A percentile compares a stretch with the other conserved stretches of the same genome.
phyloP scores from a whole-genome alignment of 2,888 invertebrate species.

The Thera britannica region DNA sequence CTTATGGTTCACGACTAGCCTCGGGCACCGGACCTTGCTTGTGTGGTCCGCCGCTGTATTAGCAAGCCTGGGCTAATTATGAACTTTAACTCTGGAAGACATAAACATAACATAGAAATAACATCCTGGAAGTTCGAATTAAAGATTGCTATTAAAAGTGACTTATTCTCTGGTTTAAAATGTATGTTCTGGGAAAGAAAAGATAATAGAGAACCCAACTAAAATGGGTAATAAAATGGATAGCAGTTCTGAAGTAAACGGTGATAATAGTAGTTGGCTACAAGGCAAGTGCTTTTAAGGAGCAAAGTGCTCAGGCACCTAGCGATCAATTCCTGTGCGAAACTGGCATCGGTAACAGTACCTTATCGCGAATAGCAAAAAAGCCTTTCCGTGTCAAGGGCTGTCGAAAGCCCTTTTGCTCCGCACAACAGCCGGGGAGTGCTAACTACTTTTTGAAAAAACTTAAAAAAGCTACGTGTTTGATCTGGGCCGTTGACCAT shows the following conservation, averaged over 20 bases:
- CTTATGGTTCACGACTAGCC: constrained; percentile 78
- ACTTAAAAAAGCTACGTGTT: constrained; percentile 11
- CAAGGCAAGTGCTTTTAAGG: constrained; percentile 62
- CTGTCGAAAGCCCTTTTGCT: constrained; percentile 77
- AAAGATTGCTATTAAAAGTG: neutral
- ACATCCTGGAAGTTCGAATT: neutral
- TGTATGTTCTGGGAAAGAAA: neutral
- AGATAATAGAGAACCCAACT: constrained; percentile 22
- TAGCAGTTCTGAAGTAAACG: constrained; percentile 38
- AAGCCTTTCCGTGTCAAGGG: constrained; percentile 81
- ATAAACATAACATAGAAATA: constrained; percentile 22
- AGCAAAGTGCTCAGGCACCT: constrained; percentile 57
- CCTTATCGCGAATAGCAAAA: constrained; percentile 77
- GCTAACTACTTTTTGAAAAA: constrained; percentile 41
- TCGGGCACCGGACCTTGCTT: constrained; percentile 62
- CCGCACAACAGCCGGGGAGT: constrained; percentile 45
- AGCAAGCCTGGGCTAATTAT: constrained; percentile 57
- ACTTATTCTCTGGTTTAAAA: neutral
- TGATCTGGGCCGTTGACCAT: constrained; percentile 31
- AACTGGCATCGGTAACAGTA: constrained; percentile 60
- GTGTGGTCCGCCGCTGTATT: constrained; percentile 71
- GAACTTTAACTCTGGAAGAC: constrained; percentile 36
- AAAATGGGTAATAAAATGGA: constrained; percentile 19
- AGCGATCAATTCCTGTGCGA: constrained; percentile 58
- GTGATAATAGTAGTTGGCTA: constrained; percentile 49